phyloP scores from a whole-genome alignment of 2,113 vertebrate species.

The Dipodomys stephensi region DNA sequence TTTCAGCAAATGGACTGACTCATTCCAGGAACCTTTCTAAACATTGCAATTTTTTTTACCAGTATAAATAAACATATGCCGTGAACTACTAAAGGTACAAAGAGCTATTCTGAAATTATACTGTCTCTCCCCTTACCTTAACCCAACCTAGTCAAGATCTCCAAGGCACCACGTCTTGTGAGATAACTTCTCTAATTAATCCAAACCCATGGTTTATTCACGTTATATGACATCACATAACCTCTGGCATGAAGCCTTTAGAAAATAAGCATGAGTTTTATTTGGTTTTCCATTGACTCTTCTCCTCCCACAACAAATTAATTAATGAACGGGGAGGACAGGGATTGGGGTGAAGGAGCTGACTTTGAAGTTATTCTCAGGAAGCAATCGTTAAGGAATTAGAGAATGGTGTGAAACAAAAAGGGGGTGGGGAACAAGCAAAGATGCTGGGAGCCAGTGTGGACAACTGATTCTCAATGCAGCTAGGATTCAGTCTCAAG shows the following conservation, averaged over 20 bases:
- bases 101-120: conserved; percentile 38
- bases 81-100: neutral
- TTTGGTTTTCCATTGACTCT: neutral
- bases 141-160: neutral
- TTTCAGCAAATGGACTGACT: conserved; percentile 4
- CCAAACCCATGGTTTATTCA: neutral
- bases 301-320: neutral
- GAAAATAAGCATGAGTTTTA: neutral
- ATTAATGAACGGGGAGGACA: neutral
- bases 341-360: neutral
- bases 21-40: neutral
- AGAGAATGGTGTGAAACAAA: too few relatives aligned
- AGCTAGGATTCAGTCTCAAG: neutral
- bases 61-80: neutral
- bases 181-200: neutral
- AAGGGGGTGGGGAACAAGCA: neutral
- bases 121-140: neutral
- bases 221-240: neutral
- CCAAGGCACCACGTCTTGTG: neutral
- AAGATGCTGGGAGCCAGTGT: neutral
- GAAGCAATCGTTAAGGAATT: neutral
- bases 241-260: neutral
- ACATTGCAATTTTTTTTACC: neutral
- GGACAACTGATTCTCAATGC: neutral
- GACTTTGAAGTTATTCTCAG: neutral